Conservation (phyloP, 2,797 vertebrate species). For the Poecilia wingei region DNA sequence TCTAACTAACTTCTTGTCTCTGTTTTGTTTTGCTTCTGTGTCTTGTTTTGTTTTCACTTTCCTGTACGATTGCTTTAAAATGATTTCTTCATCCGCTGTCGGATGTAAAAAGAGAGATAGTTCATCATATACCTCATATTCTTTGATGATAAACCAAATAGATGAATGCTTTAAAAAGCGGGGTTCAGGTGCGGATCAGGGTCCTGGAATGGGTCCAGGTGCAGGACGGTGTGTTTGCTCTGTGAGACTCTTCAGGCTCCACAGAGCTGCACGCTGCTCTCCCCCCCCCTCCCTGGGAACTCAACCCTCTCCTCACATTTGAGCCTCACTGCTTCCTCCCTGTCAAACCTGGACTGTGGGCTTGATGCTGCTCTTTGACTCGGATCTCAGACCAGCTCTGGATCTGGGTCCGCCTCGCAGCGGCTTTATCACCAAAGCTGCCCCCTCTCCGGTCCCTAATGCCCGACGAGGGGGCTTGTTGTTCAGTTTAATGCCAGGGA, state of each 20-base stretch:
- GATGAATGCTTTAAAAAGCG: constrained; percentile 87
- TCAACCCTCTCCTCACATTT: constrained; percentile 67
- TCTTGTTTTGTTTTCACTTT: constrained; percentile 57
- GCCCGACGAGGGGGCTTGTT: constrained; percentile 44
- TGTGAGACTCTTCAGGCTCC: constrained; percentile 43
- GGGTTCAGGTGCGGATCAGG: constrained; percentile 63
- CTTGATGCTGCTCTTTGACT: constrained; percentile 56
- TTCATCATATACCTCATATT: constrained; percentile 95
- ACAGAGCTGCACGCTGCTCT: constrained; percentile 20
- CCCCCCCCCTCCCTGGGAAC: constrained; percentile 59
- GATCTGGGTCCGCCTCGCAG: constrained; percentile 48
- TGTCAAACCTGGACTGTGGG: constrained; percentile 49
- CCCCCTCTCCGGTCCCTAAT: constrained; percentile 42
- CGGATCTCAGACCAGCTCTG: constrained; percentile 55
- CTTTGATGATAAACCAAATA: constrained; percentile 93
- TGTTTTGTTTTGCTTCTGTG: constrained; percentile 44
- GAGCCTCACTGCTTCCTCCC: constrained; percentile 55
- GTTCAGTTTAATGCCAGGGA: constrained; percentile 51
- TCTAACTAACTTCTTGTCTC: constrained; percentile 57
- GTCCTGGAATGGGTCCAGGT: constrained; percentile 21
- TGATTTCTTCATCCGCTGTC: constrained; percentile 67
- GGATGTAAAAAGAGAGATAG: constrained; percentile 88
- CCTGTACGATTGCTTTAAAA: constrained; percentile 53
- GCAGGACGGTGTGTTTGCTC: constrained; percentile 31
- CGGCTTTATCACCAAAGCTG: constrained; percentile 55